Evolutionary conservation across 92 coral and sea anemone species (phyloP), one percentile per base, ranked within the genome.

Genomic region (Scolanthus callimorphus): DNA sequence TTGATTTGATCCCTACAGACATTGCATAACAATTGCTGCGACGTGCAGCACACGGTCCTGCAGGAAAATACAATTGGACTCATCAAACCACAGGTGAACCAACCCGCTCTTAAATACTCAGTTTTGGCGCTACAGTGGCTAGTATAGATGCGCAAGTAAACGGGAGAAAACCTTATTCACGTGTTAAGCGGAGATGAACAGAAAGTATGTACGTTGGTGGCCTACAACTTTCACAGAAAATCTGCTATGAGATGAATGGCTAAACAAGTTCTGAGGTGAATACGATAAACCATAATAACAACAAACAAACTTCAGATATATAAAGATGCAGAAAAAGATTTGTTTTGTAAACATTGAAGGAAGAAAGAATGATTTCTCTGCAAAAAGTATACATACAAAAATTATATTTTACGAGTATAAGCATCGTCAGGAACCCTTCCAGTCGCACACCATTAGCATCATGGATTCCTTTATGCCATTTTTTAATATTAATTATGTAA

Each of bases 21-120:
- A 25, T 2, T 62, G 75, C 24, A 55, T 72, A 17, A 73, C 82
- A 4, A 84, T 73, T 26, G 76, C 80, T 2, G 64, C 81, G 0
- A 73, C 69, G 25, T 83, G 83, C 43, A 57, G 51, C 61, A 59
- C 29, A 38, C 26, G 26, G 62, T 55, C 31, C 39, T 82, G 11
- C 47, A 56, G 25, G 20, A 65, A 4, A 54, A 72, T 1, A 62
- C 83, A 0, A 79, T 79, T 34, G 86, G 73, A 11, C 9, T 85
- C 23, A 51, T 73, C 1, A 86, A 86, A 6, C 72, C 60, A 0
- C 62, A 27, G 11, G 79, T 83, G 4, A 68, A 73, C 55, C 8
- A 44, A 11, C 59, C 67, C 4, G 2, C 28, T 4, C 53, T 57
- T 21, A 72, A 62, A 20, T 81, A 85, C 15, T 80, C 86, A 0